phyloP scores from a whole-genome alignment of 2,797 vertebrate genomes.

The Tadarida brasiliensis region DNA sequence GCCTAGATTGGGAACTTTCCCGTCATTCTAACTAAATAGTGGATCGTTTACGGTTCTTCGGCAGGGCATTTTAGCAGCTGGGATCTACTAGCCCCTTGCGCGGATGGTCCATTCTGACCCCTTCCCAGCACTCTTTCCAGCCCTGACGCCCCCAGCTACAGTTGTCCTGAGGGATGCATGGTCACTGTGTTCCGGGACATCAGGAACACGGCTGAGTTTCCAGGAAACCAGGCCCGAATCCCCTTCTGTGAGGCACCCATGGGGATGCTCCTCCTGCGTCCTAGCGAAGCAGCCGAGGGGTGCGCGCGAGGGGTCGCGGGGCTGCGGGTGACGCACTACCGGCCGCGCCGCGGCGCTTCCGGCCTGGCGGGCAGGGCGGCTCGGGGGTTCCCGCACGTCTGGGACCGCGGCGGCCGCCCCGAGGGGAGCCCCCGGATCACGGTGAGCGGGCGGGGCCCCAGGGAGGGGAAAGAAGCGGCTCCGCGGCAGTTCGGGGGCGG shows the following conservation, averaged over 20 bases:
- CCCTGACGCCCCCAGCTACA: not conserved
- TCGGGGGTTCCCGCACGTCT: rapidly evolving
- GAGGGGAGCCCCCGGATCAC: not conserved
- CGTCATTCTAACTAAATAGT: not conserved
- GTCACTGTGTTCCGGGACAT: rapidly evolving
- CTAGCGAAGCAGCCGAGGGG: not conserved
- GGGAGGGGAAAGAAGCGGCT: not conserved
- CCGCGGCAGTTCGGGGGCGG: not conserved
- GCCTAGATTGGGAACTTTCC: not conserved
- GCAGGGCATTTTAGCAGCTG: not conserved
- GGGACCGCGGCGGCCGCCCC: rapidly evolving
- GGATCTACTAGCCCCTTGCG: not conserved
- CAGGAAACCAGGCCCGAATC: rapidly evolving
- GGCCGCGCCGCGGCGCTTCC: not conserved
- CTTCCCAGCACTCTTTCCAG: not conserved
- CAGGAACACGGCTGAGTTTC: rapidly evolving
- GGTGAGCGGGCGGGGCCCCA: constrained; percentile 47
- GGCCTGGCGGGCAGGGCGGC: rapidly evolving
- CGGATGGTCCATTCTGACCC: not conserved
- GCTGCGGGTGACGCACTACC: constrained; percentile 48
- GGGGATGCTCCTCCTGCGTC: not conserved
- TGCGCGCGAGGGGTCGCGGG: rapidly evolving
- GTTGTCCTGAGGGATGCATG: not conserved
- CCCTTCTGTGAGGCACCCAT: rapidly evolving
- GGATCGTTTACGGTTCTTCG: not conserved